Evolutionary conservation across 2,797 vertebrate genomes (phyloP).

Genomic region (Saguinus oedipus): DNA sequence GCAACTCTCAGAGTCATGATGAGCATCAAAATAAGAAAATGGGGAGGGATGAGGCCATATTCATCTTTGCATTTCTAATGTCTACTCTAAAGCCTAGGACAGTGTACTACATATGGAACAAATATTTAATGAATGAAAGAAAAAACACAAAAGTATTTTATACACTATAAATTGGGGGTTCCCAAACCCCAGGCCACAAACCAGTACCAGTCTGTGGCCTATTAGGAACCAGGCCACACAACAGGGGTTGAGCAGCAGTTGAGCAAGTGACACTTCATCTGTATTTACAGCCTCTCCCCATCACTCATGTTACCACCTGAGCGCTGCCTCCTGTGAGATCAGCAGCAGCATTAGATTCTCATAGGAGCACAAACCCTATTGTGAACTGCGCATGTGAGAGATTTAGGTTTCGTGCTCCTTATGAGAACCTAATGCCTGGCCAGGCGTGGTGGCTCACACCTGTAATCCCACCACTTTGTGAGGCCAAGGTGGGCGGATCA

Average conservation of each 20-base stretch:
- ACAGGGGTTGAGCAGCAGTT: background rate
- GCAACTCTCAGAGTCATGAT: background rate
- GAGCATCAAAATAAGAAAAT: background rate
- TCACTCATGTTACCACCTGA: background rate
- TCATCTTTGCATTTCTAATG: background rate
- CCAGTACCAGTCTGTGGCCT: background rate
- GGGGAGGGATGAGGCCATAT: background rate
- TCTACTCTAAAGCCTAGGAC: background rate
- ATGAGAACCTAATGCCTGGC: background rate
- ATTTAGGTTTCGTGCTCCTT: background rate
- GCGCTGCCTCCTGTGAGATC: background rate
- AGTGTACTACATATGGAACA: background rate
- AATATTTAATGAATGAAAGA: background rate
- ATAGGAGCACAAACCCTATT: background rate
- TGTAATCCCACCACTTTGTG: background rate
- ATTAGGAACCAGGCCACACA: background rate
- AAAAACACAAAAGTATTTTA: background rate
- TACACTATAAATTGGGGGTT: background rate
- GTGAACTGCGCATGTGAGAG: background rate
- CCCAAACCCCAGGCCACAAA: background rate
- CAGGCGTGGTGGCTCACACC: background rate
- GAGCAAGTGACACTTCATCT: background rate
- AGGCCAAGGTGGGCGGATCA: background rate
- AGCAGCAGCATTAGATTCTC: background rate
- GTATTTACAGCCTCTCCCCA: background rate